Evolutionary conservation across 2,888 invertebrate species (phyloP).

Genomic region (Protophormia terraenovae): DNA sequence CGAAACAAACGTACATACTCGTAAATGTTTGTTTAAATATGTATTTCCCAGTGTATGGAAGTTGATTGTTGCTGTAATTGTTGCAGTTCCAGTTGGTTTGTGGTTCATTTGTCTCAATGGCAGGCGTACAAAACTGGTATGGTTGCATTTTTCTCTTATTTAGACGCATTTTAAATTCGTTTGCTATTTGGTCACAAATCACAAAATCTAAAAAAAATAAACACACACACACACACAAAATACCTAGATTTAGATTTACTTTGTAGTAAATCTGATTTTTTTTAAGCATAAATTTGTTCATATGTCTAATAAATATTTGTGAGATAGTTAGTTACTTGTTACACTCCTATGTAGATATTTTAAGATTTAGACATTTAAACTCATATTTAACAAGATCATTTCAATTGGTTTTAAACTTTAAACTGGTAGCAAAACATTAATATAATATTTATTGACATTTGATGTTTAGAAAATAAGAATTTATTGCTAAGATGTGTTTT

Average conservation of each 20-base stretch:
- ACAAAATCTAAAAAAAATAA: slow-evolving; percentile 33
- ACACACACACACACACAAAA: background rate
- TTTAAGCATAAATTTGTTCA: background rate
- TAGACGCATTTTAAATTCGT: slow-evolving; percentile 66
- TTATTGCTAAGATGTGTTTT: no score
- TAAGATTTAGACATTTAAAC: background rate
- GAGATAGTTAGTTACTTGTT: background rate
- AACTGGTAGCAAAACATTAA: background rate
- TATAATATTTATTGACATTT: background rate
- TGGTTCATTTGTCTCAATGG: slow-evolving; percentile 68
- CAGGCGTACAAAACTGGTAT: slow-evolving; percentile 68
- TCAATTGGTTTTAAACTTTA: background rate
- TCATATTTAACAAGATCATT: background rate
- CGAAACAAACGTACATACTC: background rate
- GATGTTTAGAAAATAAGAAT: no score
- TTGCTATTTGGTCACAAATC: slow-evolving; percentile 65
- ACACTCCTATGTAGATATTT: background rate
- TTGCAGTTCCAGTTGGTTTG: slow-evolving; percentile 18
- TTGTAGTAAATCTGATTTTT: background rate
- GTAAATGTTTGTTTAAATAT: slow-evolving; percentile 26
- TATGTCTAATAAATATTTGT: background rate
- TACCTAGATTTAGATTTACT: slow-evolving; percentile 17
- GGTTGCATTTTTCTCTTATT: slow-evolving; percentile 69
- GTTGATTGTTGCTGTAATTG: background rate
- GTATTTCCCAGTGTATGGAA: slow-evolving; percentile 25